Percentiles rank a stretch among this genome's conserved stretches.
phyloP scores from a whole-genome alignment of 1,140 invertebrate genomes.

The Elymnias hypermnestra region DNA sequence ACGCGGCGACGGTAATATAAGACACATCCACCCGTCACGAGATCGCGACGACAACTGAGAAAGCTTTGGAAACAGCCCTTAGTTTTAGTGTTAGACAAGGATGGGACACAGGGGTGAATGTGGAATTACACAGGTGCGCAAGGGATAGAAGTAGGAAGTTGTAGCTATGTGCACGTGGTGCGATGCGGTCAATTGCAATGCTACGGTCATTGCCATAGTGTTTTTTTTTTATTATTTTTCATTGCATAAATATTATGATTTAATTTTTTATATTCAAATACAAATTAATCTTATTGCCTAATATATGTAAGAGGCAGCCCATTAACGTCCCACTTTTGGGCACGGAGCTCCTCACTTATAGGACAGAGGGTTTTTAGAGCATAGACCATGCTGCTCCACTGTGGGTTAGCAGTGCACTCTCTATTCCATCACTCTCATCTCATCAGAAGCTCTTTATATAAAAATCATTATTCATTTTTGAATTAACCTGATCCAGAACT shows the following conservation, averaged over 20 bases:
- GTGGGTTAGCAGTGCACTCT: too few relatives aligned
- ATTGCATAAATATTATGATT: conserved; percentile 10
- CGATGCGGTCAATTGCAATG: conserved; percentile 65
- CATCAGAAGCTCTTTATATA: too few relatives aligned
- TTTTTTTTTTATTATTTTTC: conserved; percentile 15
- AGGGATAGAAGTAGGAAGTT: conserved; percentile 39
- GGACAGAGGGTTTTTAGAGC: too few relatives aligned
- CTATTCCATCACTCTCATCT: too few relatives aligned
- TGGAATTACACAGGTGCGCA: conserved; percentile 27
- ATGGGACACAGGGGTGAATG: conserved; percentile 24
- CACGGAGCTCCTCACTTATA: too few relatives aligned
- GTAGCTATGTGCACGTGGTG: conserved; percentile 52
- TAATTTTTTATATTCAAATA: too few relatives aligned
- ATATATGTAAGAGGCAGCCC: too few relatives aligned
- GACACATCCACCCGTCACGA: conserved; percentile 31
- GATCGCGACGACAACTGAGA: conserved; percentile 51
- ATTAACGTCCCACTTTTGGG: too few relatives aligned
- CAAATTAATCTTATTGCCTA: too few relatives aligned
- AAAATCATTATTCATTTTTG: too few relatives aligned
- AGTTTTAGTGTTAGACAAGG: conserved; percentile 53
- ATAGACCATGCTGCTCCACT: too few relatives aligned
- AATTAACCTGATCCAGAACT: too few relatives aligned
- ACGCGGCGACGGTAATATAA: not conserved
- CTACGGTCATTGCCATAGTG: conserved; percentile 66
- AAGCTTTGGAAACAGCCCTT: conserved; percentile 46